A percentile compares a stretch with the other conserved stretches of the same genome.
Conservation (phyloP, 2,113 vertebrate genomes). For the Cebus imitator region DNA sequence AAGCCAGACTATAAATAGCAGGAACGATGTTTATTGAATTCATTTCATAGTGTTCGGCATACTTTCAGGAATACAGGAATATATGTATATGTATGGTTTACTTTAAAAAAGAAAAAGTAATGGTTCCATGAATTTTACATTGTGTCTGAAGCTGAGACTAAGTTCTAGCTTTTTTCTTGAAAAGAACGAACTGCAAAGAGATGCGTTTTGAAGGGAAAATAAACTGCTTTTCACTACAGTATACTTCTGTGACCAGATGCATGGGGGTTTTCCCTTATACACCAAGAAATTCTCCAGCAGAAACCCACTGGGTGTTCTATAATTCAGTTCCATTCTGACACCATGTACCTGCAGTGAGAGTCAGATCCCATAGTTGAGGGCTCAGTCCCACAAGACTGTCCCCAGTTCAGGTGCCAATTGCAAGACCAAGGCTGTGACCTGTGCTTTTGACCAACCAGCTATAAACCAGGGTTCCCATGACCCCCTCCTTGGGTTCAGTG, state of each 20-base stretch:
- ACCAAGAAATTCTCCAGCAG: background rate
- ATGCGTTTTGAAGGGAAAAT: background rate
- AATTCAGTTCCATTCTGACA: background rate
- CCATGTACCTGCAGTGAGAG: background rate
- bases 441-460: background rate
- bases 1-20: background rate
- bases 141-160: background rate
- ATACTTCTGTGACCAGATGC: background rate
- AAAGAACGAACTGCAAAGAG: slow-evolving; percentile 37
- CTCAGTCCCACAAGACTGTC: background rate
- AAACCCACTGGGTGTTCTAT: no score
- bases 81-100: background rate
- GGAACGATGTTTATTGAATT: background rate
- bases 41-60: background rate
- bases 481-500: background rate
- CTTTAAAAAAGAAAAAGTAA: background rate
- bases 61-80: background rate
- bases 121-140: slow-evolving; percentile 42
- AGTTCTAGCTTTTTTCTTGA: background rate
- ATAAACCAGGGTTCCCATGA: background rate
- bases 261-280: background rate
- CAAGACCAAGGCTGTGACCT: background rate
- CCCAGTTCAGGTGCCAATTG: background rate
- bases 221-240: background rate
- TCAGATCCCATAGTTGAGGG: background rate